Base-by-base conservation (phyloP, 2,888 invertebrate species). In the Andrena bucephala region DNA sequence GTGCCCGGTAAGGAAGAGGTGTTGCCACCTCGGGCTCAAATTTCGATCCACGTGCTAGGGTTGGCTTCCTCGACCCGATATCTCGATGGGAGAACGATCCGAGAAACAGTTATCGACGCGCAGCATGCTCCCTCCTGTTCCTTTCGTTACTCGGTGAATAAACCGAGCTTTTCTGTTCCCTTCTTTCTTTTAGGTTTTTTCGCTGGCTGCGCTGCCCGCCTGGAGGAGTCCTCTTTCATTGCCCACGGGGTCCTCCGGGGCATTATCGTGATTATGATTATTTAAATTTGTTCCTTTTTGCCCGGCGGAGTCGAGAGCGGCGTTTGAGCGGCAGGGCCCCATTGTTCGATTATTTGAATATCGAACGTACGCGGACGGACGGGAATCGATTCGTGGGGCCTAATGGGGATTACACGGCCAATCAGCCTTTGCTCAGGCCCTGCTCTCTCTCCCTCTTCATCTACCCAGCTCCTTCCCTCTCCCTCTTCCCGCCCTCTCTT, bases 341-440 rank as follows among this genome's bases (percentile, higher is more conserved):
- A 93, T 93, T 93, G 93, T 93, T 92, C 92, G 93, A 93, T 93
- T 92, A 93, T 93, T 93, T 92, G 92, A 93, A 93, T 93, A 92
- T 93, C 92, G 92, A 92, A 91, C 92, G 91, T 85, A 86, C 88
- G 89, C 88, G 85, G 88, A 90, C 90, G 89, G 90, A 89, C 90
- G 90, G 89, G 92, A 93, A 94, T 93, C 93, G 93, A 93, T 93
- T 93, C 91, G 92, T 91, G 91, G 91, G 90, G 90, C 90, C 92
- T 94, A 94, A 93, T 94, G 92, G 93, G 93, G 92, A 94, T 93
- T 94, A 93, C 93, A 93, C 92, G 93, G 93, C 92, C 93, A 94
- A 94, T 93, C 93, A 93, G 92, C 90, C 92, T 91, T 91, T 90
- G 86, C 91, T 87, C 85, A 89, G 90, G 87, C 89, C 85, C 86